Base-by-base conservation (phyloP, 1,140 invertebrate genomes). In the Pissodes strobi region DNA sequence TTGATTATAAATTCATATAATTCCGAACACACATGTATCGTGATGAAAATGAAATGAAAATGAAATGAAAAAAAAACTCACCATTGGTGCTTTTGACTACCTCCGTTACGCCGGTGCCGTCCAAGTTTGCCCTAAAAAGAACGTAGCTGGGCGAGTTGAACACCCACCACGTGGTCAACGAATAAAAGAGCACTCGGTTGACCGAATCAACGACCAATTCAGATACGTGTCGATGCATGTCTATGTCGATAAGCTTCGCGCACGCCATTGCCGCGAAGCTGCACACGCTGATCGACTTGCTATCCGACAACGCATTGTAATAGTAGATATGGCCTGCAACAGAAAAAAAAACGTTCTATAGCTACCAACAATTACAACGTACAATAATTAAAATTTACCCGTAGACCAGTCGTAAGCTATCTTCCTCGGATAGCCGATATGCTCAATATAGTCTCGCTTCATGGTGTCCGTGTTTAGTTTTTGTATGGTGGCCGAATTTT, bases 381-480 rank as follows among this genome's bases (percentile, higher is more conserved):
- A n/a, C n/a, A n/a, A n/a, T n/a, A n/a, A 52, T 6, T 34, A 52
- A 21, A n/a, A 53, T 27, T 39, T 43, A 64, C 61, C 53, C 34
- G 87, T 89, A 10, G 89, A 79, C 91, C 91, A 93, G 72, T 94
- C 91, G 4, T 92, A 82, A 0, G 88, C 83, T 15, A 94, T 71
- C 65, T 87, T 83, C 64, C 83, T 84, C 0, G 92, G 91, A 30
- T 68, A 51, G 0, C 74, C 68, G 4, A 72, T 57, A 4, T 76
- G 48, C 3, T 53, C 49, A 13, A 69, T 60, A 10, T 65, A 72
- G 1, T 70, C 67, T 34, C 76, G 22, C 10, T 73, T 60, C 37
- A 74, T 67, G 15, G 71, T 67, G 22, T 41, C 39, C 21, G 51
- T 27, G 19, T 69, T 60, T 4, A 75, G 37, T 41, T 51, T 66